A percentile compares a stretch with the other conserved stretches of the same genome.
Evolutionary conservation across 2,888 invertebrate species (phyloP).

Genomic region (Lissonota sp.): DNA sequence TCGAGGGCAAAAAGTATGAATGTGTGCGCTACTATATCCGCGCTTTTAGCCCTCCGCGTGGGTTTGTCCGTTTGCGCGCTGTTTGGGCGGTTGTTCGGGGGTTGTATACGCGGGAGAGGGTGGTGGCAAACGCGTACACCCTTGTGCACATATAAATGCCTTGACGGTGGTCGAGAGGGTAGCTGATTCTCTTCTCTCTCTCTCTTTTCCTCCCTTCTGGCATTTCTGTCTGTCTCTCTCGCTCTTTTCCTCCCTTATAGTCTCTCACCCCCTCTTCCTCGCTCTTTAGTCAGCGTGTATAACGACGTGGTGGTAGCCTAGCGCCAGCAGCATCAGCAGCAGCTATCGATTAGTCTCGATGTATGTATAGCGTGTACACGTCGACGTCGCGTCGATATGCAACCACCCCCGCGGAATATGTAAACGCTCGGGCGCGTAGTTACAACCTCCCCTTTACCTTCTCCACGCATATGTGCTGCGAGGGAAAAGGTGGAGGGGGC

Average conservation of each 20-base stretch:
- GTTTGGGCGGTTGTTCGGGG: constrained; percentile 27
- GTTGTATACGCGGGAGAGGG: no score
- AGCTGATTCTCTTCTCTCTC: constrained; percentile 33
- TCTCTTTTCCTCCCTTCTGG: not conserved
- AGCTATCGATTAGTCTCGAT: constrained; percentile 61
- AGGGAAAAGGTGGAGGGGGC: not conserved
- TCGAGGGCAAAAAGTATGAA: constrained; percentile 15
- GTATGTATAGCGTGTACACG: constrained; percentile 42
- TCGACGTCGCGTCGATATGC: constrained; percentile 44
- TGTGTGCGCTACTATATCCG: constrained; percentile 3
- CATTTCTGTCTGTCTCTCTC: constrained; percentile 4
- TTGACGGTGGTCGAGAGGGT: constrained; percentile 60
- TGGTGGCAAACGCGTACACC: constrained; percentile 25
- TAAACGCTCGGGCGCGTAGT: not conserved
- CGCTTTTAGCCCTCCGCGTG: not conserved
- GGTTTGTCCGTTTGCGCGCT: not conserved
- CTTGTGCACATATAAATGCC: constrained; percentile 63
- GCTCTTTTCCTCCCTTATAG: not conserved
- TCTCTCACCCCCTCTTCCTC: constrained; percentile 1
- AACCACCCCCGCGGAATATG: constrained; percentile 6
- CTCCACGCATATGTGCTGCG: constrained; percentile 23
- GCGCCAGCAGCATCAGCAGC: constrained; percentile 45
- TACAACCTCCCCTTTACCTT: constrained; percentile 3
- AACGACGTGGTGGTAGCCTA: constrained; percentile 29
- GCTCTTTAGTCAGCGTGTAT: constrained; percentile 17